Base-by-base conservation (phyloP, 2,888 invertebrate species). In the Diaprepes abbreviatus region DNA sequence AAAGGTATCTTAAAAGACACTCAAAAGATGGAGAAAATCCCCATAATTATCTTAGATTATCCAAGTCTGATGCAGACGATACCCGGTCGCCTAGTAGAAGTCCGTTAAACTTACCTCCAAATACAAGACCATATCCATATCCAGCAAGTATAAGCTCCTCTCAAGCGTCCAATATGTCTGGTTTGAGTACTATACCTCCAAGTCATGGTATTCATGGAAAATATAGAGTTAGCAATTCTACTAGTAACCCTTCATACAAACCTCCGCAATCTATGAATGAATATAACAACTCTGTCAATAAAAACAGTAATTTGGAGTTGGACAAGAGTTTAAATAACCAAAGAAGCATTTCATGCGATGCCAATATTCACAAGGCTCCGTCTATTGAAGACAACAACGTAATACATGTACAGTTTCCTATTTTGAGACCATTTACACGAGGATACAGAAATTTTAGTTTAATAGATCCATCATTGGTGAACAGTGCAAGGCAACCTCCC, bases 1-100 rank as follows among this genome's bases (percentile, higher is more conserved):
- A 94, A 81, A 87, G 94, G 62, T 93, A 93, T 79, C 90, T 92
- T 64, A 92, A 92, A 79, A 87, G 94, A 62, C 83, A 93, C 74
- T 92, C 91, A 10, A 87, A 90, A 66, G 92, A 92, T 74, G 91
- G 92, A 35, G 91, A 91, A 78, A 89, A 89, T 70, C 80, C 80
- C 2, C 76, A 78, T 31, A 77, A 78, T 48, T 78, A 78, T 65
- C 64, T 80, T 19, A 77, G 79, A 71, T 50, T 79, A 28, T 80
- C 79, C 3, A 83, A 82, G 73, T 82, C 81, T 0, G 83, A 83
- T 63, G 79, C 77, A 0, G 82, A 84, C 69, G 78, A 77, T 52
- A 76, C 75, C 36, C 75, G 78, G 64, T 79, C 81, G 10, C 77
- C 79, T 3, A 81, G 80, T 68, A 74, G 79, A 55, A 83, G 82